Base-by-base conservation (phyloP, 2,113 vertebrate species). In the Erythrocercus mccallii region DNA sequence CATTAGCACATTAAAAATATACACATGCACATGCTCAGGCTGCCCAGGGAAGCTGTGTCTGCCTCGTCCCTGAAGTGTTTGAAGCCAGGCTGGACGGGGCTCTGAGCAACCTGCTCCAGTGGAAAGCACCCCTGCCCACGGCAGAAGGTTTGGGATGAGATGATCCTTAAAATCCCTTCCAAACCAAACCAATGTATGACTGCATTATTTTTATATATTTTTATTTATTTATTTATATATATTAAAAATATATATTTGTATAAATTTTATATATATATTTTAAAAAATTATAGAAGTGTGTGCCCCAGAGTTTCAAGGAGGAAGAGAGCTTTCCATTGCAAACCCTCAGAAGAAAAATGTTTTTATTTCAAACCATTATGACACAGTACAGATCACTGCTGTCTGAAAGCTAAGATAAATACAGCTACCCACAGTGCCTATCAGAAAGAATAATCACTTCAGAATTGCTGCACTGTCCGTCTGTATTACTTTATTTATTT, bases 401-500 rank as follows among this genome's bases (percentile, higher is more conserved):
- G 85, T 54, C 81, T 92, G 78, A 95, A 85, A 91, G 84, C 56
- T 24, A 58, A 78, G 76, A 91, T 83, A 97, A 94, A 94, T 68
- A 88, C 71, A 91, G 87, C 91, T 93, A 87, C 81, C 94, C 69
- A 81, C 82, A 37, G 87, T 42, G 92, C 89, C 90, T 62, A 88
- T 88, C 86, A 91, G 56, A 93, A 86, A 92, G 79, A 97, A 72
- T 83, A 96, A 97, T 94, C 66, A 90, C 88, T 88, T 88, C 81
- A 90, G 69, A 94, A 83, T 68, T 88, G 82, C 73, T 93, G 79
- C 56, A 57, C 58, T 94, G 82, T 92, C 88, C 35, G 21, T 62
- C 56, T 65, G 45, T 57, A 72, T 70, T 51, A 51, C n/a, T 96
- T 94, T 90, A 86, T 88, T 92, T 94, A 94, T 93, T 96, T 94